Evolutionary conservation across 2,888 invertebrate species (phyloP), one percentile per base, ranked within the genome.

Genomic region (Scaptomyza polygonia): DNA sequence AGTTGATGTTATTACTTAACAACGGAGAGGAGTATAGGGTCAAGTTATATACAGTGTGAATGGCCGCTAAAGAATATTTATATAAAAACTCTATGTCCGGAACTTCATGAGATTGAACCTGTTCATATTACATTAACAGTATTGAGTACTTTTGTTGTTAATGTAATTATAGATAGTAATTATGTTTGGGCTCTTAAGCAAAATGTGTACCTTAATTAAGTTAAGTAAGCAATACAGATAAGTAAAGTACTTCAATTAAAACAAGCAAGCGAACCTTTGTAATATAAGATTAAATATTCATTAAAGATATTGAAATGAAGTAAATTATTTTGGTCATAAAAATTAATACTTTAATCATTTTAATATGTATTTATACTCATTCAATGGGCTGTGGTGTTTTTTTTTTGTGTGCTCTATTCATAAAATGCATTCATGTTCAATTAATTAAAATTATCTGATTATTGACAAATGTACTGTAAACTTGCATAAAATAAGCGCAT

Each of bases 391-490:
- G 9, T 8, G 0, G 2, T 47, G 3, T 9, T n/a, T 5, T 5
- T 18, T 18, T n/a, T 12, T 32, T 30, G 6, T 7, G 12, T 16
- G 5, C 14, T 18, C 12, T 11, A 43, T 32, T 7, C n/a, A 16
- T 12, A 0, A 36, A 55, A 29, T 8, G 29, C 39, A 27, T 14
- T 32, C 40, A 57, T 3, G 40, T 12, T 2, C 7, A 43, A 43
- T 48, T 39, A 21, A 56, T 56, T 12, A 55, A 43, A 40, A 47
- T 42, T 27, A 48, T 62, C 29, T 5, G 59, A 32, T 32, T 62
- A 16, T n/a, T 30, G 8, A 5, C 14, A 45, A 63, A 52, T 61
- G 11, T 11, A 16, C 12, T 25, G 21, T 16, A 11, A 62, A 36
- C 18, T 3, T 47, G 59, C 9, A n/a, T 47, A 27, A 9, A 32